phyloP scores from a whole-genome alignment of 2,888 invertebrate genomes.

The Escarpia spicata region DNA sequence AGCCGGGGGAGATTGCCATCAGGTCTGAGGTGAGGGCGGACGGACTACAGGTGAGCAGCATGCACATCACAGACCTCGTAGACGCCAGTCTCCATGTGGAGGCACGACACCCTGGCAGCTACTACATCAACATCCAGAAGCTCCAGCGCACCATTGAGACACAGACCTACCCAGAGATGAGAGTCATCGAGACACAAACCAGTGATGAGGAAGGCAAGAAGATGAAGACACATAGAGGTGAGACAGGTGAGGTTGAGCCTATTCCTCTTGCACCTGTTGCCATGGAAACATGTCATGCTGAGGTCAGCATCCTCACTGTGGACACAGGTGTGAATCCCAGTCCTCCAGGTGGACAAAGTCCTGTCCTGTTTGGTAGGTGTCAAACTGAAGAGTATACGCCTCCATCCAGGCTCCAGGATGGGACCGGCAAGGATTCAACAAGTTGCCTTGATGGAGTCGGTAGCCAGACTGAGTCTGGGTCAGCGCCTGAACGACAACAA shows the following conservation, averaged over 20 bases:
- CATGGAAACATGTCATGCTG: slow-evolving; percentile 9
- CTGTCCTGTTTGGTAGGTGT: background rate
- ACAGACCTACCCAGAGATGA: slow-evolving; percentile 41
- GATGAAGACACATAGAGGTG: slow-evolving; percentile 21
- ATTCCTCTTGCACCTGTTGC: background rate
- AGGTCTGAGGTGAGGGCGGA: background rate
- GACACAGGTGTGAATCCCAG: slow-evolving; percentile 38
- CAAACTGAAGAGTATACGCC: background rate
- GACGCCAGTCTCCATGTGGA: background rate
- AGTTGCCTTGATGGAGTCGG: background rate
- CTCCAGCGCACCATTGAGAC: slow-evolving; percentile 38
- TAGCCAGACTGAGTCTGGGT: background rate
- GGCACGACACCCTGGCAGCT: background rate
- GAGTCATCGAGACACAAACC: slow-evolving; percentile 43
- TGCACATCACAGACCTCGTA: slow-evolving; percentile 7
- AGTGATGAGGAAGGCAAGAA: background rate
- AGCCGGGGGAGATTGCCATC: background rate
- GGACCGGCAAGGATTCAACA: background rate
- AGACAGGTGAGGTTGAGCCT: background rate
- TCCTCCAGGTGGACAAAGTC: slow-evolving; percentile 31
- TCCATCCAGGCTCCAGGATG: background rate
- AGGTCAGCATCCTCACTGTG: background rate
- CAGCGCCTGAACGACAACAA: background rate
- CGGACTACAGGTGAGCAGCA: background rate
- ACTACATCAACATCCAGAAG: background rate